Percentiles rank a stretch among this genome's conserved stretches.
Evolutionary conservation across 2,113 vertebrate species (phyloP).

Genomic region (Gallinago paraguaiae): DNA sequence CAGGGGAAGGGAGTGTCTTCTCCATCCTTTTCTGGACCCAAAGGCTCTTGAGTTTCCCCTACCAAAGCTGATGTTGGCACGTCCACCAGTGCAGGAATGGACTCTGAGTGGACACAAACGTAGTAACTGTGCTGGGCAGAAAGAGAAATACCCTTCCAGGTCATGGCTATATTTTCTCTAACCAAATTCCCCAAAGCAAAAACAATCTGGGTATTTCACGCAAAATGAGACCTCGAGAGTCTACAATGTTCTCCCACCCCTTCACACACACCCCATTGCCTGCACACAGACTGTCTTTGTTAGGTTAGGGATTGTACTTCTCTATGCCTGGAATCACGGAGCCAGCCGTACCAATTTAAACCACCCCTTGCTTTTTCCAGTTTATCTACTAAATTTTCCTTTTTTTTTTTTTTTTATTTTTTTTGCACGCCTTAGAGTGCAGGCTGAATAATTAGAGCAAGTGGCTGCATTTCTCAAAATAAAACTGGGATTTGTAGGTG

Average conservation of each 20-base stretch:
- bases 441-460: slow-evolving; percentile 23
- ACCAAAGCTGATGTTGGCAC: neutral
- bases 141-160: neutral
- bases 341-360: neutral
- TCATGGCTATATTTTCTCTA: neutral
- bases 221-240: neutral
- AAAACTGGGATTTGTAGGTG: slow-evolving; percentile 21
- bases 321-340: neutral
- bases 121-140: neutral
- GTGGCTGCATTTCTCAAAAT: slow-evolving; percentile 32
- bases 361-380: neutral
- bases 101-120: rapidly evolving
- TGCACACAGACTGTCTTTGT: neutral
- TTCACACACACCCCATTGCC: neutral
- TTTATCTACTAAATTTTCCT: neutral
- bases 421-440: neutral
- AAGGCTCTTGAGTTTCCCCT: neutral
- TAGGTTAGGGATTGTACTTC: neutral
- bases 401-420: neutral
- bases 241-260: neutral
- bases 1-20: neutral
- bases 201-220: neutral
- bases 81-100: neutral
- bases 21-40: neutral
- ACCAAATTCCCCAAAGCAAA: neutral